Evolutionary conservation across 1,140 invertebrate genomes (phyloP), one percentile per base, ranked within the genome.

Genomic region (Trialeurodes vaporariorum): DNA sequence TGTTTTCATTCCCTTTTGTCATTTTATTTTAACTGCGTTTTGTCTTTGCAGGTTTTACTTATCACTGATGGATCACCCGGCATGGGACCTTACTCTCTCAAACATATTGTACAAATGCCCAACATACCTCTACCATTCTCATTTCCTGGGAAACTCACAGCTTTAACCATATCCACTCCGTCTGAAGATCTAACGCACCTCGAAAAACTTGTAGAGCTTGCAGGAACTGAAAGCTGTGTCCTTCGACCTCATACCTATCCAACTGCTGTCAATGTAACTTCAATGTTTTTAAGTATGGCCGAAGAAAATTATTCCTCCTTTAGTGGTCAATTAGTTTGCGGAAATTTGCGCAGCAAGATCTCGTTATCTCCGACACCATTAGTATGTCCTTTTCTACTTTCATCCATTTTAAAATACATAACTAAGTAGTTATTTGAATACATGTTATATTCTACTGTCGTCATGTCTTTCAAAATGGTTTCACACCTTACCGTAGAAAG

Each of bases 231-330:
- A 49, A 49, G 34, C 17, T 49, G 34, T 49, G 34, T 49, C 17
- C 17, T 49, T 9, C 34, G 34, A 5, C 34, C 34, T 49, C 34
- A 49, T 17, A 9, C 34, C 5, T 5, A 49, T 59, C 26, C 63
- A 25, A 59, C 67, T 24, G 61, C 70, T n/a, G 70, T 71, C 40
- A 22, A 59, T 76, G 65, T 70, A 82, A 58, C 76, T 80, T 59
- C 72, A 81, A 62, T 83, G 79, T 75, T 79, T 83, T 66, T 77
- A 80, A 86, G 86, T 71, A 74, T 94, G 60, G 86, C 86, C 40
- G 89, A 93, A 74, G 82, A 83, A n/a, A 87, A 89, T 79, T 95
- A 88, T 75, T 82, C 85, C 22, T 86, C 88, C 0, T 93, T 89
- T 74, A 85, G 87, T 76, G 90, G 88, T 1, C 81, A 79, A 25